Conservation (phyloP, 2,113 vertebrate species). For the Peucedramus taeniatus region DNA sequence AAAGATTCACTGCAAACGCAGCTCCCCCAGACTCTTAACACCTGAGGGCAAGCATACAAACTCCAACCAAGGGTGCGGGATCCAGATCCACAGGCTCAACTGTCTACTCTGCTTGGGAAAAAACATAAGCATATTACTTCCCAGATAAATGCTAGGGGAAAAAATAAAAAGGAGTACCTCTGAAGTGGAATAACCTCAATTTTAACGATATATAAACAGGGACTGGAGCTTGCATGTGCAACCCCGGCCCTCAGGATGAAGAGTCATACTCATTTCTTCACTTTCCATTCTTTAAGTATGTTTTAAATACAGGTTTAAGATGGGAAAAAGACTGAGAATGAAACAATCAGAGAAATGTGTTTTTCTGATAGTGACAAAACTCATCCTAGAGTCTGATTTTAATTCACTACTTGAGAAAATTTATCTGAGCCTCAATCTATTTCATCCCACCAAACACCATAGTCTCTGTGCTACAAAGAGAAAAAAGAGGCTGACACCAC, state of each 20-base stretch:
- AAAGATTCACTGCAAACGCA: neutral
- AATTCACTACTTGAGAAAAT: neutral
- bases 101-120: neutral
- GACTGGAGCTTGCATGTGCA: neutral
- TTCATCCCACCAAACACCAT: neutral
- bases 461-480: neutral
- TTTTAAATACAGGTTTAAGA: neutral
- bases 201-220: neutral
- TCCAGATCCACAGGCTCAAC: neutral
- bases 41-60: neutral
- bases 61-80: neutral
- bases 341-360: neutral
- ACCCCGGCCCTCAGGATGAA: neutral
- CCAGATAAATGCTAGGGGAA: neutral
- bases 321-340: neutral
- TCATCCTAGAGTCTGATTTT: neutral
- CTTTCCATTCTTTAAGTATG: neutral
- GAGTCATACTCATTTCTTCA: neutral
- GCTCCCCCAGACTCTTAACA: neutral
- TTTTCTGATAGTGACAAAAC: neutral
- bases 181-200: neutral
- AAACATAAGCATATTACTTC: neutral
- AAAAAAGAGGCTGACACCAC: neutral
- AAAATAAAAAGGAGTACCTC: neutral
- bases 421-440: neutral